Conservation (phyloP, 2,113 vertebrate species). For the Chloebia gouldiae region DNA sequence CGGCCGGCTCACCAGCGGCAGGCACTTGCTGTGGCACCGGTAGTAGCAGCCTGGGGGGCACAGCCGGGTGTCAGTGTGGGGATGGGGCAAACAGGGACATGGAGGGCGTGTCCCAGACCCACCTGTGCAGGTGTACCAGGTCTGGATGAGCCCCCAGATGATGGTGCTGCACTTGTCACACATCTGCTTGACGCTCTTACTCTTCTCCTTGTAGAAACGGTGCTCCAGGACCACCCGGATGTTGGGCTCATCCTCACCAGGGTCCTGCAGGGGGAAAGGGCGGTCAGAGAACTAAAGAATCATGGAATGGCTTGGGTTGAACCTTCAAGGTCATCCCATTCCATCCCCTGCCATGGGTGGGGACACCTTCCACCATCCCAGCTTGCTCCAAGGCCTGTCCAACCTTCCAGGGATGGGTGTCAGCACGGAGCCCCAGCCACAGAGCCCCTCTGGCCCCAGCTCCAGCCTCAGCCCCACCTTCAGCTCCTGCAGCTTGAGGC, state of each 20-base stretch:
- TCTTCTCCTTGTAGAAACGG: conserved; percentile 97
- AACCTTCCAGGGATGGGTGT: no score
- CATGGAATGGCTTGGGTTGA: neutral
- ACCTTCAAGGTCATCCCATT: neutral
- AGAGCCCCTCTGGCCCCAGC: accelerated
- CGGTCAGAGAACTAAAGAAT: neutral
- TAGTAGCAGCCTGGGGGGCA: conserved; percentile 86
- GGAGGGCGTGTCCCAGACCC: neutral
- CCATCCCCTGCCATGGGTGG: neutral
- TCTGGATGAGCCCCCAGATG: conserved; percentile 98
- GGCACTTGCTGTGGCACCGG: conserved; percentile 95
- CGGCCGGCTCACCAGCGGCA: conserved; percentile 90
- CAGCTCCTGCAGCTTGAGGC: conserved; percentile 95
- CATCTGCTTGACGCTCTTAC: conserved; percentile 94
- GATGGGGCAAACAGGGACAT: accelerated
- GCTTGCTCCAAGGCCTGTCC: neutral
- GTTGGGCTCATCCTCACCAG: conserved; percentile 92
- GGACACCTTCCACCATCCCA: neutral
- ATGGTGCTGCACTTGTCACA: conserved; percentile 94
- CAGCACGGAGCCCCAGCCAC: accelerated
- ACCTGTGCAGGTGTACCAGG: conserved; percentile 99
- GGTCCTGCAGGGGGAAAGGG: conserved; percentile 74
- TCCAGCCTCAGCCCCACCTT: conserved; percentile 72
- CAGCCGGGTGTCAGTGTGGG: accelerated
- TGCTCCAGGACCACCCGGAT: conserved; percentile 89